Conservation (phyloP, 2,113 vertebrate species). For the Clarias batrachus region DNA sequence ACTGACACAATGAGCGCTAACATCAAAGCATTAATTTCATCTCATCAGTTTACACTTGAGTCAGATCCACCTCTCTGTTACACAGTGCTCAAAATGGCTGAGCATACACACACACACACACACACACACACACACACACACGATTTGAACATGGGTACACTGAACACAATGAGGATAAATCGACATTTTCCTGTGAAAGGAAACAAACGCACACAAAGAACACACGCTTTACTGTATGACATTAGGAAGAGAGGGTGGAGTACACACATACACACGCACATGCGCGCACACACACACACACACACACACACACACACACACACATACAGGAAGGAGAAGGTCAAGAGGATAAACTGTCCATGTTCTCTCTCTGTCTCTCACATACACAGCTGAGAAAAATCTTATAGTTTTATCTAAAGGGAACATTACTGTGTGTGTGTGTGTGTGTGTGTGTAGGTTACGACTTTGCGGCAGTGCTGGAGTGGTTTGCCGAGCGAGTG, state of each 20-base stretch:
- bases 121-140: background rate
- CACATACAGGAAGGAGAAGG: background rate
- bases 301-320: slow-evolving; percentile 3
- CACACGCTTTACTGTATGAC: background rate
- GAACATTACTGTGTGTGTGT: background rate
- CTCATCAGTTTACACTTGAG: background rate
- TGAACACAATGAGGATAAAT: background rate
- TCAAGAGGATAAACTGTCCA: background rate
- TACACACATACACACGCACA: background rate
- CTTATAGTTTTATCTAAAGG: background rate
- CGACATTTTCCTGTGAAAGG: background rate
- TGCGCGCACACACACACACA: background rate
- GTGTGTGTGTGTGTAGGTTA: slow-evolving; percentile 55
- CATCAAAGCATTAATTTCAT: background rate
- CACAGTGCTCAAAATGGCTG: background rate
- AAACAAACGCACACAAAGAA: background rate
- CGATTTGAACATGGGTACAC: background rate
- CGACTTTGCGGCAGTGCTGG: slow-evolving; percentile 66
- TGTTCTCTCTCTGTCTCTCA: background rate
- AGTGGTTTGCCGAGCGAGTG: slow-evolving; percentile 81
- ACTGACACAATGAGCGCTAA: background rate
- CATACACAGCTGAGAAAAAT: background rate
- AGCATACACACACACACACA: background rate
- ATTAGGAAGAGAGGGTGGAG: slow-evolving; percentile 3
- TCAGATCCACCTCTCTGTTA: background rate